A percentile compares a stretch with the other conserved stretches of the same genome.
Evolutionary conservation across 2,797 vertebrate species (phyloP).

Genomic region (Capromys pilorides): DNA sequence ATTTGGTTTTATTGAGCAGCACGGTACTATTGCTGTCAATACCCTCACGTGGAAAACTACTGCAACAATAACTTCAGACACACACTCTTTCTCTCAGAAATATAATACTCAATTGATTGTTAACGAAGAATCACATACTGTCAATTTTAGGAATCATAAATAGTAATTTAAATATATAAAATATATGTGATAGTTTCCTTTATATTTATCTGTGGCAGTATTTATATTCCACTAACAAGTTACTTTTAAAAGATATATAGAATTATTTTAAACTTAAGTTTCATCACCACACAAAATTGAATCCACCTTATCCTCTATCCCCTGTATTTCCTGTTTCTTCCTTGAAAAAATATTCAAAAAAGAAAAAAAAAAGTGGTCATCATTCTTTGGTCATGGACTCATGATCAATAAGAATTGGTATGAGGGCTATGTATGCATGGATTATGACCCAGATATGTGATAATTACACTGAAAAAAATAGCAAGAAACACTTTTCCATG

Average conservation of each 20-base stretch:
- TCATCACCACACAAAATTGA: conserved; percentile 83
- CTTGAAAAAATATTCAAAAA: conserved; percentile 77
- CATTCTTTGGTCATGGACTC: conserved; percentile 88
- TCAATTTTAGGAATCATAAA: conserved; percentile 84
- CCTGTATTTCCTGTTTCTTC: conserved; percentile 82
- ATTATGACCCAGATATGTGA: conserved; percentile 80
- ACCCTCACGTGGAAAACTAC: conserved; percentile 85
- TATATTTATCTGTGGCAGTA: conserved; percentile 79
- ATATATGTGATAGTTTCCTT: conserved; percentile 86
- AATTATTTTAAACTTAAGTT: conserved; percentile 80
- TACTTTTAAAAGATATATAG: conserved; percentile 85
- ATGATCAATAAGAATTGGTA: conserved; percentile 81
- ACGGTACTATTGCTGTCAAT: conserved; percentile 82
- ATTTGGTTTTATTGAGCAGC: conserved; percentile 88
- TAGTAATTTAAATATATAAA: conserved; percentile 89
- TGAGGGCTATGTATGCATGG: conserved; percentile 70
- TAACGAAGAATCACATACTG: conserved; percentile 85
- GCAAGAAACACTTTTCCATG: conserved; percentile 65
- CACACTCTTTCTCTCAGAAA: conserved; percentile 82
- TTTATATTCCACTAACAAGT: conserved; percentile 81
- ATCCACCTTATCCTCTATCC: conserved; percentile 79
- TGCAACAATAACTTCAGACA: conserved; percentile 83
- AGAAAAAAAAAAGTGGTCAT: conserved; percentile 79
- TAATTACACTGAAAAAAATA: conserved; percentile 10
- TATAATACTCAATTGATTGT: conserved; percentile 86